A percentile compares a stretch with the other conserved stretches of the same genome.
Conservation (phyloP, 2,113 vertebrate species). For the Lynx canadensis region DNA sequence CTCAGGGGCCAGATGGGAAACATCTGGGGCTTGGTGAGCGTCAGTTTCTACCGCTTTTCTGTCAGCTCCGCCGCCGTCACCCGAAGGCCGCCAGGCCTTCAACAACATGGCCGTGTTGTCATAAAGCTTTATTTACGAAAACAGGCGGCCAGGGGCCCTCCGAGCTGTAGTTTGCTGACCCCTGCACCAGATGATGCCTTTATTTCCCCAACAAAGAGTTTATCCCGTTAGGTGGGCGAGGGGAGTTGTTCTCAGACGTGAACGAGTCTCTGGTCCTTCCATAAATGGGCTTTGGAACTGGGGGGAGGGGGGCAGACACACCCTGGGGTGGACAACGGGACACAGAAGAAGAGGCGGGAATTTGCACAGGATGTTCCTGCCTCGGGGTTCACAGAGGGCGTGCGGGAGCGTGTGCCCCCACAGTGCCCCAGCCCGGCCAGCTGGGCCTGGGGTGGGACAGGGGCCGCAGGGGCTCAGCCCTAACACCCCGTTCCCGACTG, state of each 20-base stretch:
- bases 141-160: background rate
- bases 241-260: background rate
- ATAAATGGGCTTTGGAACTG: background rate
- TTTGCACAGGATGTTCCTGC: background rate
- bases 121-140: background rate
- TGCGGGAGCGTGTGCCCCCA: background rate
- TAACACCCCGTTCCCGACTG: background rate
- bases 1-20: background rate
- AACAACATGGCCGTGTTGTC: background rate
- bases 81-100: background rate
- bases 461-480: accelerated
- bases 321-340: background rate
- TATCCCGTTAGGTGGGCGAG: background rate
- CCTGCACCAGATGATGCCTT: background rate
- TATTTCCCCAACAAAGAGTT: background rate
- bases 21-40: background rate
- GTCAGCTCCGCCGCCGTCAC: background rate
- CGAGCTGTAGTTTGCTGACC: background rate
- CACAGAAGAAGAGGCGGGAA: background rate
- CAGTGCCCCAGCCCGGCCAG: background rate
- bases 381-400: background rate
- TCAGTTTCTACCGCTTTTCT: background rate
- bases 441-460: background rate
- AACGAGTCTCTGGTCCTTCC: background rate
- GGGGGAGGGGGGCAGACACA: background rate